These are phyloP conservation scores for Temnothorax curvispinosus DNA, from an alignment of 1,140 invertebrate genomes.

Conservation along the genomic window DNA sequence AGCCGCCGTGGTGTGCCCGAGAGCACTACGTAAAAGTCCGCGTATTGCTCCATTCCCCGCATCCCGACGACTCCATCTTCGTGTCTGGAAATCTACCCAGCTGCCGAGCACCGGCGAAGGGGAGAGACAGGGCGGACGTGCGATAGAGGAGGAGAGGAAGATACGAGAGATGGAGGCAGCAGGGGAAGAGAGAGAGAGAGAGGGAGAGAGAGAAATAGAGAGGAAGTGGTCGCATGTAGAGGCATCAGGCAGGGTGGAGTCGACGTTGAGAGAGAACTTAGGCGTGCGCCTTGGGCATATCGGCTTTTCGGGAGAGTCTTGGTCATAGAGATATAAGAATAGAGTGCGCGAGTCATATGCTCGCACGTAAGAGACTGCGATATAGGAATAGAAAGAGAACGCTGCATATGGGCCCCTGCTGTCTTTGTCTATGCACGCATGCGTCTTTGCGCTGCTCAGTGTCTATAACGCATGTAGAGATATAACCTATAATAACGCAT, in stretches of 20 bases:
- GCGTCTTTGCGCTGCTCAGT: no score
- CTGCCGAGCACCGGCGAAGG: constrained; percentile 57
- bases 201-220: constrained; percentile 28
- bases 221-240: constrained; percentile 62
- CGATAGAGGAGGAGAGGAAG: constrained; percentile 33
- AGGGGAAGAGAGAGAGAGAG: background rate
- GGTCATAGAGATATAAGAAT: no score
- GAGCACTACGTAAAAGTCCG: constrained; percentile 35
- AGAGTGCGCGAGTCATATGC: no score
- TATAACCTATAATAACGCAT: no score
- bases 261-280: constrained; percentile 67
- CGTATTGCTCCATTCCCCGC: constrained; percentile 52
- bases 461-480: no score
- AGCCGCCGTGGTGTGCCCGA: constrained; percentile 22
- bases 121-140: background rate
- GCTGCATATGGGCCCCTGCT: no score
- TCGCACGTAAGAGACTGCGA: no score
- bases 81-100: constrained; percentile 61
- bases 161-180: background rate
- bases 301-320: constrained; percentile 79
- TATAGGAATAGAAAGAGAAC: no score
- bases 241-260: constrained; percentile 71
- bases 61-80: constrained; percentile 69
- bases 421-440: no score
- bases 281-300: constrained; percentile 74